Evolutionary conservation across 1,140 invertebrate genomes (phyloP).

Genomic region (Drosophila rhopaloa): DNA sequence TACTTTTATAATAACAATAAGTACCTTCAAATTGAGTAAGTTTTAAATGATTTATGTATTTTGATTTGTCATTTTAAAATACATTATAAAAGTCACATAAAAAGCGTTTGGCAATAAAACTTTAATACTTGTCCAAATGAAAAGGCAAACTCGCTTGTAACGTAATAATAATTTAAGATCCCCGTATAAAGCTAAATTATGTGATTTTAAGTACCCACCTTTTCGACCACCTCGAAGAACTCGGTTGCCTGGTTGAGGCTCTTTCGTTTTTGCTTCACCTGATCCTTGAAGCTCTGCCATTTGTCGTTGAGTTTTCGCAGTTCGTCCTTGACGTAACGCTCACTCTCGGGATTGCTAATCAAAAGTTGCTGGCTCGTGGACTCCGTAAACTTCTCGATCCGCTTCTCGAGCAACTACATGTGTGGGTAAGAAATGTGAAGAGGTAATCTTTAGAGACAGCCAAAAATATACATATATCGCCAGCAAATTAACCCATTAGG

Average conservation of each 20-base stretch:
- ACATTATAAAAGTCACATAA: too few species aligned
- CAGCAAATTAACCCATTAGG: conserved; percentile 32
- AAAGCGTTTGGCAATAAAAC: background rate
- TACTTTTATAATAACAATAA: too few species aligned
- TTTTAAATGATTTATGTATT: too few species aligned
- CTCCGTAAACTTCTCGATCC: conserved; percentile 90
- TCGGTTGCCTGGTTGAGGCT: conserved; percentile 86
- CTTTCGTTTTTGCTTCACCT: conserved; percentile 88
- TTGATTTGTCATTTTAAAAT: too few species aligned
- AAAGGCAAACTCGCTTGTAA: background rate
- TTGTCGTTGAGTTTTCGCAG: conserved; percentile 89
- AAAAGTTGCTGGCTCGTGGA: conserved; percentile 89
- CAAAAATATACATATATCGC: conserved; percentile 53
- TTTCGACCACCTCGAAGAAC: conserved; percentile 86
- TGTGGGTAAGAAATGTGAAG: background rate
- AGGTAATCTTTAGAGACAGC: conserved; percentile 31
- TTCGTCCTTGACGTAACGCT: conserved; percentile 87
- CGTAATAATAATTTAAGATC: background rate
- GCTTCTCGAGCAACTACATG: conserved; percentile 89
- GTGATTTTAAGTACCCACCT: conserved; percentile 46
- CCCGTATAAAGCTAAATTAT: background rate
- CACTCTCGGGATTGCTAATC: conserved; percentile 86
- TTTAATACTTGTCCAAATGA: background rate
- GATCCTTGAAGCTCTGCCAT: conserved; percentile 90
- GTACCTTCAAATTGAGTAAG: background rate